Base-by-base conservation (phyloP, 2,888 invertebrate species). In the Abscondita cerata region DNA sequence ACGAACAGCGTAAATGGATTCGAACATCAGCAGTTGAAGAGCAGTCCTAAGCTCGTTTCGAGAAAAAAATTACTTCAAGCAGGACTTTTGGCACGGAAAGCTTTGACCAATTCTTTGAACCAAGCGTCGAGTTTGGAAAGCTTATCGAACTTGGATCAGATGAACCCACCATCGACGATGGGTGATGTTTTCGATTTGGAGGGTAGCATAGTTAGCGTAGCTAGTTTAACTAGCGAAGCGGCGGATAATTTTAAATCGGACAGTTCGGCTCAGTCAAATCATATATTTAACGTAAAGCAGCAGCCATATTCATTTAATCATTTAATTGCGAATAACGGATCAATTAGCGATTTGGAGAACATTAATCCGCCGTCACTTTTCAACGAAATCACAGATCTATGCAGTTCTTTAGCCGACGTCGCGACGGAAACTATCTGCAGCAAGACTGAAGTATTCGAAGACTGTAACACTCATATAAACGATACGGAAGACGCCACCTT, bases 131-230 rank as follows among this genome's bases (percentile, higher is more conserved):
- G 88, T 70, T 83, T 89, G 0, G 92, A 92, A 73, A 86, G 86
- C 71, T 73, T 89, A 13, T 86, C 86, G 4, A 91, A 92, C 74
- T 80, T 93, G 25, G 94, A 95, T 31, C 89, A 90, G 65, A 87
- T 93, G 1, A 92, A 92, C 75, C 93, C 94, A 1, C 93, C 95
- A 0, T 92, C 93, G 0, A 85, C 90, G 66, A 89, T 93, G 88
- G 91, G 91, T 59, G 84, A 88, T 70, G 78, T 89, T 3, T 72
- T 86, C 1, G 94, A 95, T 70, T 86, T 91, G 86, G 91, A 91
- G 68, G 87, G 88, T 64, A 94, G 93, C 67, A 91, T 93, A 88
- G 82, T 91, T 11, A 94, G 93, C 56, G 91, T 94, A 0, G 90
- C 91, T 0, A 94, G 93, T 75, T 89, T 93, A 59, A 89, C 89